These are phyloP conservation scores for Calephelis nemesis DNA, from an alignment of 1,140 invertebrate species.

Conservation along the genomic window DNA sequence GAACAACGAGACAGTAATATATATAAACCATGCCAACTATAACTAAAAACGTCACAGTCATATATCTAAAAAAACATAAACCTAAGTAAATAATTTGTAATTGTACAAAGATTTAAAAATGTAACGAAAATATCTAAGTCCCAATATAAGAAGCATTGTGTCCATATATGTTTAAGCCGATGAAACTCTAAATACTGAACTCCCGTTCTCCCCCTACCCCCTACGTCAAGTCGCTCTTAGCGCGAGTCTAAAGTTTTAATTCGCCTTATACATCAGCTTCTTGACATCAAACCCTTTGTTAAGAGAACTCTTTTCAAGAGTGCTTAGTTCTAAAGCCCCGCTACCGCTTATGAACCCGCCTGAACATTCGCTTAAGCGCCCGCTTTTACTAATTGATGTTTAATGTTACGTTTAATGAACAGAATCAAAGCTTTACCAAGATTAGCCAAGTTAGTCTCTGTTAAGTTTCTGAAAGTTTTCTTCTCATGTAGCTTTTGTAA, in stretches of 20 bases:
- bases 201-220: neutral
- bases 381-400: constrained; percentile 45
- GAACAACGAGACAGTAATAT: too few relatives aligned
- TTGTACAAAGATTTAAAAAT: neutral
- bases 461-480: neutral
- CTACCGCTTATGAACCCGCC: constrained; percentile 17
- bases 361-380: constrained; percentile 11
- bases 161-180: constrained; percentile 6
- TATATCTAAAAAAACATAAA: too few relatives aligned
- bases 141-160: constrained; percentile 52
- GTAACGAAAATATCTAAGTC: neutral
- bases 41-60: too few relatives aligned
- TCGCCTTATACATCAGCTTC: constrained; percentile 45
- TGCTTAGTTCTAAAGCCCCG: constrained; percentile 41
- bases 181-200: constrained; percentile 15
- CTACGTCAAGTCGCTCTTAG: constrained; percentile 19
- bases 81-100: too few relatives aligned
- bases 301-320: constrained; percentile 47
- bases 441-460: constrained; percentile 26
- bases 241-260: constrained; percentile 79
- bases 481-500: neutral
- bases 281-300: constrained; percentile 42
- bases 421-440: constrained; percentile 37
- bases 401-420: constrained; percentile 53
- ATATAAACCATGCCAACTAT: too few relatives aligned